These are phyloP conservation scores for Neopipo cinnamomea DNA, from an alignment of 2,113 vertebrate species.

Conservation along the genomic window DNA sequence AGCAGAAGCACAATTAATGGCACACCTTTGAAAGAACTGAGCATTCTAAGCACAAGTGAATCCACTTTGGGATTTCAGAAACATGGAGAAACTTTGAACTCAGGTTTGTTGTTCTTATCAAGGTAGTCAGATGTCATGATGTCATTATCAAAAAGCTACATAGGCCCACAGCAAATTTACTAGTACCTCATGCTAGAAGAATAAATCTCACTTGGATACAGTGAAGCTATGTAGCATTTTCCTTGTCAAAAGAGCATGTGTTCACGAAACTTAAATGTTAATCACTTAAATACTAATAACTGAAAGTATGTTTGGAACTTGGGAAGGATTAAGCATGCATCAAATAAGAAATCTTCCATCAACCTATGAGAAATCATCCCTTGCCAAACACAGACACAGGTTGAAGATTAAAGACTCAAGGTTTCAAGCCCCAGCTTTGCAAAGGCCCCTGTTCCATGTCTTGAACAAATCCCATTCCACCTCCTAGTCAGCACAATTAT, in stretches of 20 bases:
- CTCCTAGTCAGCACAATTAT: not conserved
- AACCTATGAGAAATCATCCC: not conserved
- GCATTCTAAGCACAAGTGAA: not conserved
- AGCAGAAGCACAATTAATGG: not conserved
- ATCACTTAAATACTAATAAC: not conserved
- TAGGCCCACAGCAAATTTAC: not conserved
- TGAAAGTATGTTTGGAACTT: not conserved
- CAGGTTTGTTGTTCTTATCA: not conserved
- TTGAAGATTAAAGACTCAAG: not conserved
- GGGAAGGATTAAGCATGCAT: not conserved
- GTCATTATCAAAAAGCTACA: not conserved
- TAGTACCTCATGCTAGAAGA: not conserved
- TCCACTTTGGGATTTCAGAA: not conserved
- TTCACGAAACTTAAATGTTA: not conserved
- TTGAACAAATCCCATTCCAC: not conserved
- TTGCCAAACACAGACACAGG: not conserved
- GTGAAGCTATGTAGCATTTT: not conserved
- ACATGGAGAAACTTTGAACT: not conserved
- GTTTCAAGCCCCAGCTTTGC: not conserved
- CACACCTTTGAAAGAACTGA: not conserved
- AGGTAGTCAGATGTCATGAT: not conserved
- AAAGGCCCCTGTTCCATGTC: not conserved
- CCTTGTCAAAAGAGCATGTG: not conserved
- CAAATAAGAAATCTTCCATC: not conserved
- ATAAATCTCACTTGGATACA: not conserved